Evolutionary conservation across 1,140 invertebrate species (phyloP), one percentile per base, ranked within the genome.

Genomic region (Cydia fagiglandana): DNA sequence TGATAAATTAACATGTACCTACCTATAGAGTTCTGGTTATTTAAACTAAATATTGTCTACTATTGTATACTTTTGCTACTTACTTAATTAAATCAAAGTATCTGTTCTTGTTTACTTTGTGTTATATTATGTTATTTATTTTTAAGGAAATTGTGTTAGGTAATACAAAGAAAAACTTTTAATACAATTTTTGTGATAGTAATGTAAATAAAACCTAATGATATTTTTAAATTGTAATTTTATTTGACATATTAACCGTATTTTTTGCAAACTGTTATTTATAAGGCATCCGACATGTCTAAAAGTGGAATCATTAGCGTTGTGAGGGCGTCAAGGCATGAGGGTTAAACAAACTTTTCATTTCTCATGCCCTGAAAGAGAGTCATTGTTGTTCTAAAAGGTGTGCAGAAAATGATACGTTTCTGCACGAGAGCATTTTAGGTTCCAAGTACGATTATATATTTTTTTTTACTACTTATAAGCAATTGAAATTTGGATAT

Each of bases 161-260:
- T 24, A 80, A 81, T 82, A 81, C 77, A 76, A 82, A 78, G 77
- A 80, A 76, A 24, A 47, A 12, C 20, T 47, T 47, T 20, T 61
- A 77, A 80, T 79, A 78, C 78, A 83, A 79, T 75, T 79, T 87
- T 87, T 90, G 89, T 91, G 88, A 91, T 90, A 89, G 81, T 83
- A 86, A 83, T 88, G 84, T 88, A 86, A 91, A 91, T 89, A 90
- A 86, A 88, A 79, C 20, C 82, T 80, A 77, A 79, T 75, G 77
- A 15, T 53, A 73, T 50, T 53, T 73, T 50, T 53, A 73, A 77
- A 73, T 20, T 77, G 68, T 38, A 30, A 75, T 75, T 75, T 73
- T 77, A 78, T 77, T 74, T 73, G 34, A 61, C 56, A 20, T 61
- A 4, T 30, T 30, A 30, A 30, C 30, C 30, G 34, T 38, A 38